Evolutionary conservation across 2,113 vertebrate species (phyloP).

Genomic region (Nyctereutes procyonoides): DNA sequence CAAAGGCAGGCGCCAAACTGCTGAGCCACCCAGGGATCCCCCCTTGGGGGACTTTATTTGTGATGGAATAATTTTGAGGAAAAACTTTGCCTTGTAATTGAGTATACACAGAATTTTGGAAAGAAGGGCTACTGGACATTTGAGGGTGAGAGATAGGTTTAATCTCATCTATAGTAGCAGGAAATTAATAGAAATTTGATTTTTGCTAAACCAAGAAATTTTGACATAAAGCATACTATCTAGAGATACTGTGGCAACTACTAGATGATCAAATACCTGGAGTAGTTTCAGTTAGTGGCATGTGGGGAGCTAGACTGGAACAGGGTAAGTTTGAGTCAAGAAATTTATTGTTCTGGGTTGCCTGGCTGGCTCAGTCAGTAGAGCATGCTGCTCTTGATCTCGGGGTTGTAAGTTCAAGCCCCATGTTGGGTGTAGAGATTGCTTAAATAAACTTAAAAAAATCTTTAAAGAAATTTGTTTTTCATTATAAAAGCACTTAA

Average conservation of each 20-base stretch:
- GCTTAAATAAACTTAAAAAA: not conserved
- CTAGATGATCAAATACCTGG: not conserved
- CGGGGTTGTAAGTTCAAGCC: not conserved
- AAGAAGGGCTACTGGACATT: not conserved
- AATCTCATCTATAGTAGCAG: not conserved
- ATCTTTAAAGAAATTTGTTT: not conserved
- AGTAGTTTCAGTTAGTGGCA: not conserved
- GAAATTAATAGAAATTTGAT: conserved; percentile 32
- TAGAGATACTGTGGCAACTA: not conserved
- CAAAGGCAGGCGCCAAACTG: too few relatives aligned
- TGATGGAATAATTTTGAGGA: conserved; percentile 40
- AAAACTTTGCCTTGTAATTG: conserved; percentile 37
- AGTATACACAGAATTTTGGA: not conserved
- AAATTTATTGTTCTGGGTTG: not conserved
- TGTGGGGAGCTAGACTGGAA: not conserved
- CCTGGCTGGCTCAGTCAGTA: not conserved
- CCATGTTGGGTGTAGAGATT: not conserved
- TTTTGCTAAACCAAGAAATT: conserved; percentile 58
- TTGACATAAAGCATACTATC: not conserved
- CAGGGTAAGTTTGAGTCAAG: not conserved
- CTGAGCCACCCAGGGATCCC: too few relatives aligned
- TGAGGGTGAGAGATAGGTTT: not conserved
- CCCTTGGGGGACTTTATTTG: not conserved
- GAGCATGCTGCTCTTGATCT: not conserved
- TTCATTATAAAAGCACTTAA: conserved; percentile 20